These are phyloP conservation scores for Phymorhynchus buccinoides DNA, from an alignment of 1,140 invertebrate species.

Conservation along the genomic window DNA sequence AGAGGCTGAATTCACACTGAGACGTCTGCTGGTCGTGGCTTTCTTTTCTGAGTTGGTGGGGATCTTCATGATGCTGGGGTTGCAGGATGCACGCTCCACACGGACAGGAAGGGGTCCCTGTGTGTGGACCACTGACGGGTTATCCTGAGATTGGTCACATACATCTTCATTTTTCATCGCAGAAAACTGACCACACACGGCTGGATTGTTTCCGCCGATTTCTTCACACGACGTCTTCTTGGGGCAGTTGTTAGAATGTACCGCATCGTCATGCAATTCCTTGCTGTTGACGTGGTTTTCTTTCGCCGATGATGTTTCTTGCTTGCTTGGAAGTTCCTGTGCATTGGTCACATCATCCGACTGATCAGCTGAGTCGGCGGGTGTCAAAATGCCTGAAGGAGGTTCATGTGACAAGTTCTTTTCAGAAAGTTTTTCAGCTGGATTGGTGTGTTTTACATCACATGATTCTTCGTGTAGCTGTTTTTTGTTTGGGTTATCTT, in stretches of 20 bases:
- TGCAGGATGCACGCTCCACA: not conserved
- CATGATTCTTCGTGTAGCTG: not conserved
- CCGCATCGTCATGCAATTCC: not conserved
- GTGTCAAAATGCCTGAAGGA: not conserved
- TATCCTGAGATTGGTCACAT: not conserved
- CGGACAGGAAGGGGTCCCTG: not conserved
- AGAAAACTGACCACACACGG: not conserved
- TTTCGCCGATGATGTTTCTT: not conserved
- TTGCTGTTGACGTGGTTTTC: not conserved
- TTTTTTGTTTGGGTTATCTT: not conserved
- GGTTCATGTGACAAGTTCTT: not conserved
- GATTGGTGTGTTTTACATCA: not conserved
- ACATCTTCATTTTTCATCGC: not conserved
- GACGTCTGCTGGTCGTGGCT: not conserved
- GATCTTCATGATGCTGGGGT: not conserved
- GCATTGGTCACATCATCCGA: not conserved
- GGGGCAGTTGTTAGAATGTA: not conserved
- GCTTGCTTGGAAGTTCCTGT: not conserved
- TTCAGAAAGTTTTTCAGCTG: not conserved
- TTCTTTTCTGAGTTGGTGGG: not conserved
- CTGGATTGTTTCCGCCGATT: not conserved
- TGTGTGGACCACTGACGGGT: not conserved
- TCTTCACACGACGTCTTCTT: not conserved
- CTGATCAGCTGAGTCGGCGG: not conserved
- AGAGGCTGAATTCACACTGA: not conserved